A percentile compares a stretch with the other conserved stretches of the same genome.
These are phyloP conservation scores for Melanargia galathea DNA, from an alignment of 2,888 invertebrate genomes.

Conservation along the genomic window DNA sequence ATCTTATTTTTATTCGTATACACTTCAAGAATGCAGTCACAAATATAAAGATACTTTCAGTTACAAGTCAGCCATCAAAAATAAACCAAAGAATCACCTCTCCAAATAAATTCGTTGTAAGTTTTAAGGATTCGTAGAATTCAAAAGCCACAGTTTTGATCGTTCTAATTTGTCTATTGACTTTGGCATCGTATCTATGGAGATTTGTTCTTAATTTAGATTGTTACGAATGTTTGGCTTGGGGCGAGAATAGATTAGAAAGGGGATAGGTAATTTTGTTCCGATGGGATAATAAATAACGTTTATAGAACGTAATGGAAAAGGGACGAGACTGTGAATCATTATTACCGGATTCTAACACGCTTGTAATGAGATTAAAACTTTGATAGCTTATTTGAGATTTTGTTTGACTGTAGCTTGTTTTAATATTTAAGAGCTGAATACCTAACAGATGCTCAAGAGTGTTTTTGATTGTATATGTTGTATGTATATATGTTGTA, in stretches of 20 bases:
- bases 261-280: constrained; percentile 43
- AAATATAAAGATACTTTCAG: constrained; percentile 12
- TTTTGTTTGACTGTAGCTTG: background rate
- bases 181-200: constrained; percentile 58
- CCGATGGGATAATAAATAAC: constrained; percentile 29
- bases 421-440: background rate
- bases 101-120: constrained; percentile 2
- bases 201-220: constrained; percentile 48
- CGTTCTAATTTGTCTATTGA: constrained; percentile 50
- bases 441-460: no score
- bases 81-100: constrained; percentile 12
- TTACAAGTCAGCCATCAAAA: constrained; percentile 9
- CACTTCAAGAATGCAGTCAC: constrained; percentile 2
- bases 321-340: constrained; percentile 10
- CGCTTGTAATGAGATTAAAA: background rate
- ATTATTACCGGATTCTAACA: constrained; percentile 6
- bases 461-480: no score
- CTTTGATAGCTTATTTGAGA: background rate
- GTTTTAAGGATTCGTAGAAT: constrained; percentile 35
- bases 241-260: constrained; percentile 47
- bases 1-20: constrained; percentile 4
- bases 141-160: constrained; percentile 30
- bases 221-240: constrained; percentile 42
- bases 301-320: constrained; percentile 30
- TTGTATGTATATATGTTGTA: no score